phyloP scores from a whole-genome alignment of 2,888 invertebrate species.

The Drosophila putrida region DNA sequence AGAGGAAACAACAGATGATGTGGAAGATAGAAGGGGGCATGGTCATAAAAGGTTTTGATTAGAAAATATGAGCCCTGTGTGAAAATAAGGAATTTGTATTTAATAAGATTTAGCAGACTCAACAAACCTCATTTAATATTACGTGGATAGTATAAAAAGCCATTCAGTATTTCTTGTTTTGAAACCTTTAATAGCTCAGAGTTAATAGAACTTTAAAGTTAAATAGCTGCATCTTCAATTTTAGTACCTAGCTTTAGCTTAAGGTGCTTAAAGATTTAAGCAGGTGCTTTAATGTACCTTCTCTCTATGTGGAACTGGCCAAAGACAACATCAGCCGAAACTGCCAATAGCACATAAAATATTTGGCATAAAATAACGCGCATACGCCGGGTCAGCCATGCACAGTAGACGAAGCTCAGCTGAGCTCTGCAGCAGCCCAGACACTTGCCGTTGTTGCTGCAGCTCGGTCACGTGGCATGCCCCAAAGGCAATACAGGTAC shows the following conservation, averaged over 20 bases:
- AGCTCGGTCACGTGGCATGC: slow-evolving; percentile 40
- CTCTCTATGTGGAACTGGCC: background rate
- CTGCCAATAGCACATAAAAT: slow-evolving; percentile 65
- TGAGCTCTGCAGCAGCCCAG: slow-evolving; percentile 21
- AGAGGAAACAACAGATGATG: slow-evolving; percentile 5
- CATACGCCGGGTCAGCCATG: slow-evolving; percentile 53
- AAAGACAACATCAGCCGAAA: slow-evolving; percentile 17
- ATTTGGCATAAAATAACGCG: slow-evolving; percentile 67
- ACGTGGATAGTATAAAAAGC: background rate
- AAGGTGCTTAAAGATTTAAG: slow-evolving; percentile 11
- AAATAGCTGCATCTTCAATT: slow-evolving; percentile 3
- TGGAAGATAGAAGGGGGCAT: background rate
- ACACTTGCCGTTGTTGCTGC: slow-evolving; percentile 25
- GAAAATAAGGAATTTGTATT: slow-evolving; percentile 14
- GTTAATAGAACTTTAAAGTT: slow-evolving; percentile 1
- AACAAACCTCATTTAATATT: background rate
- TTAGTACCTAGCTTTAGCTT: slow-evolving; percentile 12
- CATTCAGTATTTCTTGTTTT: background rate
- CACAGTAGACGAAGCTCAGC: slow-evolving; percentile 2
- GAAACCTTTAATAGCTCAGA: background rate
- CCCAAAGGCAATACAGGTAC: slow-evolving; percentile 55
- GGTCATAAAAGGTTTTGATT: slow-evolving; percentile 30
- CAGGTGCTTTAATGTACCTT: slow-evolving; percentile 1
- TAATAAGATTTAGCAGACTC: slow-evolving; percentile 12
- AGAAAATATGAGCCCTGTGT: slow-evolving; percentile 34